A percentile compares a stretch with the other conserved stretches of the same genome.
phyloP scores from a whole-genome alignment of 2,888 invertebrate genomes.

The Piscicola geometra region DNA sequence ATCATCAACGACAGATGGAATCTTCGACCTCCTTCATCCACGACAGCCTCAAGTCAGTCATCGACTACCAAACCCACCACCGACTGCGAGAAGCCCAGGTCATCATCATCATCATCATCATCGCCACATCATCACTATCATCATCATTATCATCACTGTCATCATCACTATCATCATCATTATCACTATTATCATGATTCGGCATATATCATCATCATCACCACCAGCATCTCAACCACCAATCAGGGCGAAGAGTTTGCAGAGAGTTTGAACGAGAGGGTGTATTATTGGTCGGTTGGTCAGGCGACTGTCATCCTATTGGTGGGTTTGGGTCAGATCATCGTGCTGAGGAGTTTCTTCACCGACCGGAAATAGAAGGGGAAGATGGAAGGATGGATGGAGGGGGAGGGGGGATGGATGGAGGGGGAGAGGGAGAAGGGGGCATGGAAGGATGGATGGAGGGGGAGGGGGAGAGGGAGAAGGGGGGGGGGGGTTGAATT shows the following conservation, averaged over 20 bases:
- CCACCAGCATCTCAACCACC: no score
- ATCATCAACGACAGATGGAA: no score
- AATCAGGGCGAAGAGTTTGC: constrained; percentile 87
- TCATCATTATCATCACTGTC: not conserved
- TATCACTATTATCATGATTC: not conserved
- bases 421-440: no score
- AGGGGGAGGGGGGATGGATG: no score
- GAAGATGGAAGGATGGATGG: no score
- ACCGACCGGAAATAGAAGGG: constrained; percentile 63
- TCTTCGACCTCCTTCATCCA: constrained; percentile 83
- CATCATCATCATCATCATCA: not conserved
- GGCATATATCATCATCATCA: no score
- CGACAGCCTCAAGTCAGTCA: constrained; percentile 76
- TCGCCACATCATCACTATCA: not conserved
- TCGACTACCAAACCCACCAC: constrained; percentile 96
- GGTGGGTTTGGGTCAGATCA: constrained; percentile 84
- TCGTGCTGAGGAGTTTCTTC: constrained; percentile 86
- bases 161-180: constrained; percentile 15
- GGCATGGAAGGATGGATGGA: no score
- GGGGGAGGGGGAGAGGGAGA: no score
- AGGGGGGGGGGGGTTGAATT: no score
- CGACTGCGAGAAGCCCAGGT: constrained; percentile 77
- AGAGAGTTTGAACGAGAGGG: constrained; percentile 90
- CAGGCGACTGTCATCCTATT: constrained; percentile 79
- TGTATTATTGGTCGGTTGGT: constrained; percentile 76